Base-by-base conservation (phyloP, 2,113 vertebrate genomes). In the Eptesicus fuscus region DNA sequence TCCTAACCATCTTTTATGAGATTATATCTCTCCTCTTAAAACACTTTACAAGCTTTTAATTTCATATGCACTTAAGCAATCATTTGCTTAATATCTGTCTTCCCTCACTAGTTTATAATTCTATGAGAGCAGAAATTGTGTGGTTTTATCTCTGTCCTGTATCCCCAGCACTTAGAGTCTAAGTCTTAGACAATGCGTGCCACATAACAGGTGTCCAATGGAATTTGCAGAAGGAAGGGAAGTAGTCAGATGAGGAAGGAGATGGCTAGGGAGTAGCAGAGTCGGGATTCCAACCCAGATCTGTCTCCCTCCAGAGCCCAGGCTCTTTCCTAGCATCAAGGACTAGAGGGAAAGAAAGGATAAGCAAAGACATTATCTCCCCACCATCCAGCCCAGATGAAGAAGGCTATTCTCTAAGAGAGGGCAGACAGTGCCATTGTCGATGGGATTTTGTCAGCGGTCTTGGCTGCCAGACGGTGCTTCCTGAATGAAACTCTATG, bases 1-100 rank as follows among this genome's bases (percentile, higher is more conserved):
- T 47, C 32, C 53, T 77, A 49, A 30, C 32, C 10, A 82, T 91
- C 67, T 90, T 76, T 83, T 47, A 25, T 37, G 85, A 90, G 13
- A 35, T n/a, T 93, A 20, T 51, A 69, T n/a, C 61, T 28, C 9
- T 92, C 59, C 70, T 40, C 63, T 87, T 80, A 69, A 92, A 84
- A 65, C 25, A 74, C 32, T 70, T 80, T 53, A 42, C 82, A 90
- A 90, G 4, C 10, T n/a, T 90, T 53, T 69, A 53, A 86, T 56
- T 88, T 65, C 61, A 35, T 18, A 59, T 37, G 47, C 88, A 85
- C 23, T 90, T 83, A 95, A 53, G 23, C 9, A 78, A 76, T 51
- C 30, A 83, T 88, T 94, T 83, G 23, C 40, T 89, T 82, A 44
- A 80, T 40, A 11, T 14, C 35, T 78, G 44, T 35, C 51, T 93